Conservation (phyloP, 2,888 invertebrate species). For the Achlya flavicornis region DNA sequence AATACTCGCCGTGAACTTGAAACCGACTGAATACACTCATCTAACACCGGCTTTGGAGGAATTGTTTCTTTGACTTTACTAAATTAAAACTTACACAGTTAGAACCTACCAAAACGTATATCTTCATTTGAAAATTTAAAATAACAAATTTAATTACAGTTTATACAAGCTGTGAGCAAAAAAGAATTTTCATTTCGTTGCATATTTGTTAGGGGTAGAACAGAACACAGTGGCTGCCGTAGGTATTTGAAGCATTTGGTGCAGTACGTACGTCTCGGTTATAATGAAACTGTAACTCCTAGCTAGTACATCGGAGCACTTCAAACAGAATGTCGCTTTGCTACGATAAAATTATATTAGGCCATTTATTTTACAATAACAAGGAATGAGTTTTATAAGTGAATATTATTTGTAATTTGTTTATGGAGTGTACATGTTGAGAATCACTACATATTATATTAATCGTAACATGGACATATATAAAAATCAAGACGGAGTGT, state of each 20-base stretch:
- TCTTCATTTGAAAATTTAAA: constrained; percentile 12
- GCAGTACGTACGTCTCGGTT: constrained; percentile 25
- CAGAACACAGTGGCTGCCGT: constrained; percentile 18
- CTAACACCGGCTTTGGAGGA: neutral
- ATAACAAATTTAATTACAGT: constrained; percentile 20
- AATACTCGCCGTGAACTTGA: constrained; percentile 22
- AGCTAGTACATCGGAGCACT: constrained; percentile 24
- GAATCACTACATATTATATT: no score
- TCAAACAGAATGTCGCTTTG: constrained; percentile 29
- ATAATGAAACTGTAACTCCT: constrained; percentile 39
- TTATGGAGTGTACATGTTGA: neutral
- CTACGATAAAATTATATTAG: constrained; percentile 36
- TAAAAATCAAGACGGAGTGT: no score
- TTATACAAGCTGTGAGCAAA: constrained; percentile 18
- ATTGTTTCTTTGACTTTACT: no score
- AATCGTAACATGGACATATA: no score
- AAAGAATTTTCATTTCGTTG: constrained; percentile 46
- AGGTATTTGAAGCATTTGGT: constrained; percentile 40
- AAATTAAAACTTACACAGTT: no score
- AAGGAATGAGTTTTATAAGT: constrained; percentile 16
- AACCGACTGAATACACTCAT: neutral
- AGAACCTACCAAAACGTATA: no score
- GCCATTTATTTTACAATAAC: constrained; percentile 22
- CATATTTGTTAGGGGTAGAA: constrained; percentile 29
- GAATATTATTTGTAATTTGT: neutral